Conservation (phyloP, 64 coral and sea anemone genomes). For the Astreopora myriophthalma region DNA sequence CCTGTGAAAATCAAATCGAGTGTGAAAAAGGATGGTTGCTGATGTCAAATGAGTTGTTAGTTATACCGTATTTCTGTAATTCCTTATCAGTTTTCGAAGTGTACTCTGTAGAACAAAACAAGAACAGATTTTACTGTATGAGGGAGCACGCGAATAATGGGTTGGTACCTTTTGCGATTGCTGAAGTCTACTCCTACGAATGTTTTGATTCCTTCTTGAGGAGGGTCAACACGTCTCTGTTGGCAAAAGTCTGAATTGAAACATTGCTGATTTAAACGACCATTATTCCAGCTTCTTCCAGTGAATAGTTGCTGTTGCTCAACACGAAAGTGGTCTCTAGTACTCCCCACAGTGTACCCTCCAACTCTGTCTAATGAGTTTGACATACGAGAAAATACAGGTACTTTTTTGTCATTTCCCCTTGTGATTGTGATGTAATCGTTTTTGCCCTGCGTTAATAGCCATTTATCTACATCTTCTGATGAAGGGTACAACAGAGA, state of each 20-base stretch:
- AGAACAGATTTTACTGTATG: no score
- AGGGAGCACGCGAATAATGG: no score
- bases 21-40: no score
- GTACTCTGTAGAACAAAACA: no score
- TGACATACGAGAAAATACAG: no score
- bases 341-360: not conserved
- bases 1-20: no score
- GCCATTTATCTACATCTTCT: not conserved
- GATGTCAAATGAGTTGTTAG: no score
- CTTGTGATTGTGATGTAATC: not conserved
- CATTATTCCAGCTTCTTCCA: not conserved
- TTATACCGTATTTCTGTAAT: no score
- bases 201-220: not conserved
- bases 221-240: not conserved
- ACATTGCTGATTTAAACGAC: not conserved
- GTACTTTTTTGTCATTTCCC: not conserved
- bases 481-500: not conserved
- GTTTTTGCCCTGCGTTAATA: not conserved
- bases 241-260: not conserved
- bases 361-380: not conserved
- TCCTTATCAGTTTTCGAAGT: no score
- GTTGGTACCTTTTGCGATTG: constrained; percentile 4
- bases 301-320: not conserved
- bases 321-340: not conserved
- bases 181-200: not conserved